Percentiles rank a stretch among this genome's conserved stretches.
phyloP scores from a whole-genome alignment of 2,888 invertebrate genomes.

The Nysson spinosus region DNA sequence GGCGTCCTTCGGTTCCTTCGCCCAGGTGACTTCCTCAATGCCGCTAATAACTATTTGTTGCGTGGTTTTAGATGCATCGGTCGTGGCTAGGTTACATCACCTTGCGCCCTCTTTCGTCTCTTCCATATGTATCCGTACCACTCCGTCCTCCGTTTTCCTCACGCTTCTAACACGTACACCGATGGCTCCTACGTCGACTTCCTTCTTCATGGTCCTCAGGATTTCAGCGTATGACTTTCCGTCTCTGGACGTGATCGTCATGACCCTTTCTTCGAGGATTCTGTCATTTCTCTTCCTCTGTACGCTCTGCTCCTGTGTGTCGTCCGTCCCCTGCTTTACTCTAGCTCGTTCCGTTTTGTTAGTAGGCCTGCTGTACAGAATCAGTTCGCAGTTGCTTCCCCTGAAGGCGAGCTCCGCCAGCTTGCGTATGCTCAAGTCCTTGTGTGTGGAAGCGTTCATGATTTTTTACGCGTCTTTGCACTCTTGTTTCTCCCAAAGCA shows the following conservation, averaged over 20 bases:
- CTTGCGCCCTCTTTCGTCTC: background rate
- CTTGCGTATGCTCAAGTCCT: background rate
- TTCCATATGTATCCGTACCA: background rate
- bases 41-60: conserved; percentile 3
- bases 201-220: background rate
- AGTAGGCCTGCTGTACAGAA: background rate
- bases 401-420: background rate
- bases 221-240: conserved; percentile 2
- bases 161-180: background rate
- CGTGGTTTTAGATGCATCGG: background rate
- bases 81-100: background rate
- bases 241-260: background rate
- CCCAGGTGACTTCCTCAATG: background rate
- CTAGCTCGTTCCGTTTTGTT: background rate
- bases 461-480: background rate
- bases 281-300: background rate
- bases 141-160: conserved; percentile 1
- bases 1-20: background rate
- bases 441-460: background rate
- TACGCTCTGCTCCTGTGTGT: background rate
- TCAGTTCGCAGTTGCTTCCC: background rate
- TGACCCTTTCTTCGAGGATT: background rate
- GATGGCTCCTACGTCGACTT: background rate
- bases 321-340: background rate
- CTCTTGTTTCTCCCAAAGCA: background rate